Base-by-base conservation (phyloP, 2,888 invertebrate species). In the Petrophora chlorosata region DNA sequence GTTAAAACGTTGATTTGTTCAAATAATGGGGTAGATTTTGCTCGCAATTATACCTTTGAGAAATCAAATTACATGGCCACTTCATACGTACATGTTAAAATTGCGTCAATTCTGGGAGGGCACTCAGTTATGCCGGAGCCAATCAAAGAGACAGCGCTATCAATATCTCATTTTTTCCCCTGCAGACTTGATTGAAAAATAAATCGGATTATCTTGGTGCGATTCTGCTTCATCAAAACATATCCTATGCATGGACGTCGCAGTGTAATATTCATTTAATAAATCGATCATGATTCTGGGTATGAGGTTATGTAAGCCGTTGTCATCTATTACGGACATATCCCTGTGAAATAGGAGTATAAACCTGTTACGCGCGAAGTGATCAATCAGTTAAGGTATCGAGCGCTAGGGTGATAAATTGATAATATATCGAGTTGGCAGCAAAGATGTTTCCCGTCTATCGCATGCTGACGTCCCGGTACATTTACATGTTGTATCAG, bases 361-460 rank as follows among this genome's bases (percentile, higher is more conserved):
- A 56, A 54, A 45, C 46, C 57, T 55, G 62, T 60, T 59, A 59
- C 50, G 48, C 50, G 39, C 30, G 38, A 57, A 65, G 72, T 70
- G 69, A 81, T 79, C 79, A 72, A 79, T 79, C 79, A 79, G 64
- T 14, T 48, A 42, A 38, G 53, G 64, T 66, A 69, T 73, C 65
- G 63, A 63, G 52, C 63, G 65, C 47, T 59, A 47, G 47, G 41
- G 48, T 45, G 42, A 61, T 59, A 47, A 46, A 40, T 47, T 45
- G 42, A 61, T 61, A 65, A 65, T 67, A 65, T 63, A 69, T 70
- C 63, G 53, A 69, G 65, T 67, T 68, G 62, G 67, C 65, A 72
- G 67, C 66, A 73, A 67, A 71, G 67, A 63, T 71, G 60, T 61
- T 59, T 59, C 61, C 50, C 56, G 53, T 49, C 48, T 47, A 38